Percentiles rank a stretch among this genome's conserved stretches.
These are phyloP conservation scores for Catocala nupta DNA, from an alignment of 2,888 invertebrate genomes.

Conservation along the genomic window DNA sequence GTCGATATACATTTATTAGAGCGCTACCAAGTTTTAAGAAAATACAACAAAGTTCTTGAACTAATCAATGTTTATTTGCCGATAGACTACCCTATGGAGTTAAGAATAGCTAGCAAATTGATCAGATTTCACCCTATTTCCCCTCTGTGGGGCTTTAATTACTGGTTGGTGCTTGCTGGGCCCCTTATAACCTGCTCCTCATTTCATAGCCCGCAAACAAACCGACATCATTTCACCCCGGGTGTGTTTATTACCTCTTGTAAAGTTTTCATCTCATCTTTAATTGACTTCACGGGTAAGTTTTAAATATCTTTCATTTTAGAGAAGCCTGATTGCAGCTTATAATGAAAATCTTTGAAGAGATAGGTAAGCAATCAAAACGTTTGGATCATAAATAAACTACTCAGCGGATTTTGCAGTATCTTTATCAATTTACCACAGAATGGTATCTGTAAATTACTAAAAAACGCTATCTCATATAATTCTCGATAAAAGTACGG, in stretches of 20 bases:
- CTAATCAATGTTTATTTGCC: conserved; percentile 69
- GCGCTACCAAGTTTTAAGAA: neutral
- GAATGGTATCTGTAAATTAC: no score
- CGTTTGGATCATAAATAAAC: neutral
- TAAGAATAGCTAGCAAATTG: conserved; percentile 80
- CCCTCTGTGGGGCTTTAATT: conserved; percentile 80
- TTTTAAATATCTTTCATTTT: conserved; percentile 61
- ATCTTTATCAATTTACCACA: no score
- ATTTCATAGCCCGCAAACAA: conserved; percentile 84
- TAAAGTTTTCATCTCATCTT: conserved; percentile 67
- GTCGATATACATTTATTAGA: conserved; percentile 22
- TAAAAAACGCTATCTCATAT: no score
- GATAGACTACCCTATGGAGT: conserved; percentile 64
- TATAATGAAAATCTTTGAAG: conserved; percentile 35
- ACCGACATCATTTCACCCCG: conserved; percentile 78
- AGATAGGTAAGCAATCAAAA: conserved; percentile 24
- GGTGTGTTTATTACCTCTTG: conserved; percentile 77
- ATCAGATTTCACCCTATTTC: conserved; percentile 81
- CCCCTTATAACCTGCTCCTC: conserved; percentile 68
- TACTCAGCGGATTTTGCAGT: no score
- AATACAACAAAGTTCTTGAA: conserved; percentile 40
- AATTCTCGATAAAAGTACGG: no score
- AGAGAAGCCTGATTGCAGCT: conserved; percentile 24
- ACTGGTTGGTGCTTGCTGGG: conserved; percentile 71
- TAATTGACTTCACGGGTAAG: conserved; percentile 70